Base-by-base conservation (phyloP, 2,113 vertebrate species). In the Erythrocercus mccallii region DNA sequence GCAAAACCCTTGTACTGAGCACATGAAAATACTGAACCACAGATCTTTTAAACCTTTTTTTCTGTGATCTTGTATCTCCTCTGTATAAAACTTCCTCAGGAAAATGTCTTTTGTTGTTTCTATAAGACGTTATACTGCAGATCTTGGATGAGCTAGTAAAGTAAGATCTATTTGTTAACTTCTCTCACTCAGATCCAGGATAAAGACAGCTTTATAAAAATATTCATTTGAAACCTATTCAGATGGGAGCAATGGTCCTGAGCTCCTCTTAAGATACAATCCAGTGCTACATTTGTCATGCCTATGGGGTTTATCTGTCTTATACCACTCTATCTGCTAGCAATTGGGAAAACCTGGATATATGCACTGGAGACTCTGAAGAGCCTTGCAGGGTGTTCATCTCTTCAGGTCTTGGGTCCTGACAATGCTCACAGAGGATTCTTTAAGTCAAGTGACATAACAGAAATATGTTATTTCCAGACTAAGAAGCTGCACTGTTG, bases 1-100 rank as follows among this genome's bases (percentile, higher is more conserved):
- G 76, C 0, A 0, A 71, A 87, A 72, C 8, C 6, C 48, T 68
- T 0, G 0, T 51, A 47, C 7, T 15, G 40, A 54, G 27, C 35
- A 40, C 6, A 47, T 5, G 18, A 60, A 76, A 81, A 54, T 15
- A 68, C 0, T 31, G 19, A 47, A 89, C 7, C n/a, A 88, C 9
- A 53, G 31, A 58, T 19, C 11, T 60, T 58, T 12, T 13, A 28
- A 76, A 44, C 12, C 2, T 2, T 31, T 50, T 57, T 45, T 57
- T 42, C 33, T 65, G 56, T 28, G 58, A 23, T 64, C 61, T 60
- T 68, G 5, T 37, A 66, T 6, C 8, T 47, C 33, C 60, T 58
- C 27, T 51, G 56, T 73, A 53, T 40, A 30, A 87, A 96, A 91
- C 2, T 8, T 54, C 27, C 57, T 21, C 35, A 38, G 35, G 44